These are phyloP conservation scores for Calypte anna DNA, from an alignment of 2,113 vertebrate genomes.

Conservation along the genomic window DNA sequence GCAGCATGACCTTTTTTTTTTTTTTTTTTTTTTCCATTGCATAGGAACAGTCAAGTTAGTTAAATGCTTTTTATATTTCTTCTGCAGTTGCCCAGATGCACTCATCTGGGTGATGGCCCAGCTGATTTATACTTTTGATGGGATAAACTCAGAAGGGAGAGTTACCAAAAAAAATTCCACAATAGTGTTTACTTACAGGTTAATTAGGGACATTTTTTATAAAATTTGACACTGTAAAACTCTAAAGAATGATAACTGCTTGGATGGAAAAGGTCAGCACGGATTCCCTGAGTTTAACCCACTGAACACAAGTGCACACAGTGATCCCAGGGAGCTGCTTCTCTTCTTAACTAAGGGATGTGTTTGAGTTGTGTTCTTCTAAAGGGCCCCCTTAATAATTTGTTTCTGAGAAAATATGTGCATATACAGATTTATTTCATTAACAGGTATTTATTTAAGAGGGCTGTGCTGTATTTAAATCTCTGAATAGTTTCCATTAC, in stretches of 20 bases:
- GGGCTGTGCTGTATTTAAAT: slow-evolving; percentile 78
- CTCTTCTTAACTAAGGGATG: slow-evolving; percentile 39
- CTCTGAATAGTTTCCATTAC: slow-evolving; percentile 80
- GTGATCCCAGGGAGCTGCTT: slow-evolving; percentile 9
- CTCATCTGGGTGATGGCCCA: not conserved
- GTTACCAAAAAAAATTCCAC: not conserved
- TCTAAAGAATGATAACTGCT: slow-evolving; percentile 6
- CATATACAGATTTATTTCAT: slow-evolving; percentile 81
- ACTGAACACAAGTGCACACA: not conserved
- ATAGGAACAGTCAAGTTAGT: not conserved
- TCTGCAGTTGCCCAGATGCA: not conserved
- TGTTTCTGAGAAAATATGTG: slow-evolving; percentile 75
- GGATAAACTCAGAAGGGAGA: not conserved
- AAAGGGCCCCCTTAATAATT: slow-evolving; percentile 67
- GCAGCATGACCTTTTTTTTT: not conserved
- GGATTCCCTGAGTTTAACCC: slow-evolving; percentile 37
- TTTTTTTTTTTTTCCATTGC: not conserved
- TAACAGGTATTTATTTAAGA: slow-evolving; percentile 84
- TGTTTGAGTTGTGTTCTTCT: slow-evolving; percentile 44
- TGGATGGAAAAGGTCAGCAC: slow-evolving; percentile 3
- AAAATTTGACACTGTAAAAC: not conserved
- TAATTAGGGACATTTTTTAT: slow-evolving; percentile 43
- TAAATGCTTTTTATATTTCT: slow-evolving; percentile 30
- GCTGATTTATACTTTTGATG: not conserved
- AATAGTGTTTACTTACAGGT: slow-evolving; percentile 8